A percentile compares a stretch with the other conserved stretches of the same genome.
phyloP scores from a whole-genome alignment of 2,113 vertebrate species.

The Xiphophorus hellerii region DNA sequence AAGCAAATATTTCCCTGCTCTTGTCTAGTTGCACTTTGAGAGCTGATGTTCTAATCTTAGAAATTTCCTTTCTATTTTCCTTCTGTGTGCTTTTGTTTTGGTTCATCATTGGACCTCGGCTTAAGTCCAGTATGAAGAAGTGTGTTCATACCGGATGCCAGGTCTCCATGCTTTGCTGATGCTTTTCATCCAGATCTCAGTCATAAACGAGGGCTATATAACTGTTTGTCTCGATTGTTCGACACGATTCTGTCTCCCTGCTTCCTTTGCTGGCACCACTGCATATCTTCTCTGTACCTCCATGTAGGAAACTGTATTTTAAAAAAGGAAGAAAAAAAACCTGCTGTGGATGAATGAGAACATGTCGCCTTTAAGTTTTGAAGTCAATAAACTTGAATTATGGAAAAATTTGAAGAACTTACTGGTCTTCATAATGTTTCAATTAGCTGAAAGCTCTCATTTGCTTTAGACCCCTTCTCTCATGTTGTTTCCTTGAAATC shows the following conservation, averaged over 20 bases:
- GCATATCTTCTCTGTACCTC: conserved; percentile 74
- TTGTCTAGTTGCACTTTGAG: not conserved
- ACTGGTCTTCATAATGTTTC: too few relatives aligned
- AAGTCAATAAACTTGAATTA: conserved; percentile 80
- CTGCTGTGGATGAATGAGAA: conserved; percentile 61
- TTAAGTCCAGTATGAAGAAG: conserved; percentile 34
- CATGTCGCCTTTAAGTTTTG: conserved; percentile 66
- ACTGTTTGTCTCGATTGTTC: conserved; percentile 28
- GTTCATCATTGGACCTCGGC: conserved; percentile 16
- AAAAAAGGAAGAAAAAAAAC: conserved; percentile 49
- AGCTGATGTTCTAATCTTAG: not conserved
- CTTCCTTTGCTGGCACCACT: conserved; percentile 45
- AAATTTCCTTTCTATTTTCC: conserved; percentile 14
- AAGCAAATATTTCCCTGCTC: not conserved
- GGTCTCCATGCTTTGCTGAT: conserved; percentile 1
- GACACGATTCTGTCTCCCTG: conserved; percentile 32
- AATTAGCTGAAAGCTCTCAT: too few relatives aligned
- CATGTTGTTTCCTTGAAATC: too few relatives aligned
- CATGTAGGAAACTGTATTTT: conserved; percentile 46
- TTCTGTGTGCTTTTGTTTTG: not conserved
- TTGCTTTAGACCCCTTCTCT: too few relatives aligned
- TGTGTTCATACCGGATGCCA: not conserved
- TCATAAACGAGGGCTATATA: conserved; percentile 75
- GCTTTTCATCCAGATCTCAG: conserved; percentile 47
- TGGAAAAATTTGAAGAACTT: not conserved